A percentile compares a stretch with the other conserved stretches of the same genome.
Conservation (phyloP, 2,113 vertebrate species). For the Vulpes vulpes region DNA sequence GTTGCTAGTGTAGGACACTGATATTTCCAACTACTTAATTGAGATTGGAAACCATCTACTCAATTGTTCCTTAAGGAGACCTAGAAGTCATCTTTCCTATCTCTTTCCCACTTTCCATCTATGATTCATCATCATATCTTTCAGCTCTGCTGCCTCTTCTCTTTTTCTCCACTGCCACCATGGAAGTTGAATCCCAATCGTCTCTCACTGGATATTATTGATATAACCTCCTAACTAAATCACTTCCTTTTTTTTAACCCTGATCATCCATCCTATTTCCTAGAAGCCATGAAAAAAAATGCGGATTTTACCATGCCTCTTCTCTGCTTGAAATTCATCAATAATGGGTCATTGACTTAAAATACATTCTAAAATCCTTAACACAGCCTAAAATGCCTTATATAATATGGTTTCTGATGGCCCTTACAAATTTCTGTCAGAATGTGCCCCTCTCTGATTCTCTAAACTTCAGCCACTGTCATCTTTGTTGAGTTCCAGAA, state of each 20-base stretch:
- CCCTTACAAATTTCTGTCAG: background rate
- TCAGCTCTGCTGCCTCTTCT: background rate
- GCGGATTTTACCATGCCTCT: background rate
- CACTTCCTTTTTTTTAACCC: background rate
- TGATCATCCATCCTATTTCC: background rate
- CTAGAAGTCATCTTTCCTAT: background rate
- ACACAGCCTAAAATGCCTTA: background rate
- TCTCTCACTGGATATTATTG: background rate
- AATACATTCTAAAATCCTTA: conserved; percentile 38
- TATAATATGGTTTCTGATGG: background rate
- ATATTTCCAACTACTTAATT: background rate
- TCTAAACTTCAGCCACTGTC: background rate
- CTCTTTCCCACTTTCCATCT: background rate
- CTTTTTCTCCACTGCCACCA: background rate
- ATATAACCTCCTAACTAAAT: background rate
- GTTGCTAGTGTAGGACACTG: background rate
- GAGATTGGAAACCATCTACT: background rate
- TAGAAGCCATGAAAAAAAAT: background rate
- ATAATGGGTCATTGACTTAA: background rate
- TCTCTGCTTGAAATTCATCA: background rate
- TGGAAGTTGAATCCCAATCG: background rate
- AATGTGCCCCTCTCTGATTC: background rate
- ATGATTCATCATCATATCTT: background rate
- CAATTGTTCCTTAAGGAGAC: background rate
- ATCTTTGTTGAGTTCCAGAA: background rate